phyloP scores from a whole-genome alignment of 30 jellyfish, hydroid and myxozoan species.

The Morbakka virulenta region DNA sequence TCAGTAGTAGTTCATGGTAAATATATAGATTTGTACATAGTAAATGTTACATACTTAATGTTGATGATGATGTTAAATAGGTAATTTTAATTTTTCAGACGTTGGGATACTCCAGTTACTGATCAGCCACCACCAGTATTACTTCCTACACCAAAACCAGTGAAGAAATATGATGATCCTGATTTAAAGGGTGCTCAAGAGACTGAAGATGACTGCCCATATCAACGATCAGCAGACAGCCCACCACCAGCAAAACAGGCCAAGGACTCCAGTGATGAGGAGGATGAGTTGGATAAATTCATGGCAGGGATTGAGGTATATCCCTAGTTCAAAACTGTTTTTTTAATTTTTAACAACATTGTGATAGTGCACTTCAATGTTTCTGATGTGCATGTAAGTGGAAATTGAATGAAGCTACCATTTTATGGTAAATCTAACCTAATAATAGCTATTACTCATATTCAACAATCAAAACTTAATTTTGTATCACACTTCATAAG shows the following conservation, averaged over 20 bases:
- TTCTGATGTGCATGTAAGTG: no score
- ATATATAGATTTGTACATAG: not conserved
- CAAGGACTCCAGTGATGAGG: constrained; percentile 69
- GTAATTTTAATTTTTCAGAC: not conserved
- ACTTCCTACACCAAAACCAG: not conserved
- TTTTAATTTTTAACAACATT: no score
- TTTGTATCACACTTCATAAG: no score
- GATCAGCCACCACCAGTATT: not conserved
- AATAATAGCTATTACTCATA: no score
- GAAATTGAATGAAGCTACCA: no score
- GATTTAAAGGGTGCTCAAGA: not conserved
- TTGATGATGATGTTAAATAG: not conserved
- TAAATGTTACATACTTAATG: constrained; percentile 5
- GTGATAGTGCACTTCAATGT: no score
- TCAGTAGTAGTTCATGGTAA: not conserved
- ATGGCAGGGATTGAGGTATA: constrained; percentile 98
- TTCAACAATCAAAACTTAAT: no score
- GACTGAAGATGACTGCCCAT: constrained; percentile 47
- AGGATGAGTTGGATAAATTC: constrained; percentile 93
- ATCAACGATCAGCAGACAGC: constrained; percentile 41
- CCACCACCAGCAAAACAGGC: constrained; percentile 44
- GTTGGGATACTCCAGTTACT: constrained; percentile 72
- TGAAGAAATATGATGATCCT: not conserved
- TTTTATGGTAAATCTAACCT: no score
- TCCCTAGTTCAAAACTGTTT: no score